Base-by-base conservation (phyloP, 2,113 vertebrate genomes). In the Globicephala melas region DNA sequence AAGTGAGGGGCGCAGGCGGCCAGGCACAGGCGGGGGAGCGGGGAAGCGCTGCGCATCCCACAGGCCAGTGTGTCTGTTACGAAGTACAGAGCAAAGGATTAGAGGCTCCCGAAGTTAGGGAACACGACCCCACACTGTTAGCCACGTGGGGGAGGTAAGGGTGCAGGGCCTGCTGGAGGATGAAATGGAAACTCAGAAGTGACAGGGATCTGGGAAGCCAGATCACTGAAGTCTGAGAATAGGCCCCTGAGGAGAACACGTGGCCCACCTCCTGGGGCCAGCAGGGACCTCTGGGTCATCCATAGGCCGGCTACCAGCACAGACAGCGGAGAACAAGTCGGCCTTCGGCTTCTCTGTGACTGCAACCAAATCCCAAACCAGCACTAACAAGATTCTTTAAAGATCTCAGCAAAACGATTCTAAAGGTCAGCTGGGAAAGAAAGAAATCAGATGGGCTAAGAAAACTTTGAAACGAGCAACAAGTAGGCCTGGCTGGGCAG, bases 41-140 rank as follows among this genome's bases (percentile, higher is more conserved):
- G 28, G 28, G 12, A 60, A 6, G 33, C 2, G 50, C 20, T 28
- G 36, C 70, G 25, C 1, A 0, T 2, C 31, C 67, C 2, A 0
- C 10, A 28, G 65, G 38, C 67, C 76, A 36, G 23, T 2, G 4
- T 3, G 1, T 6, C 3, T 5, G 53, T 7, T 38, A 79, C n/a
- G 5, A 58, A 18, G 36, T 1, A 31, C 21, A 47, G 73, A 47
- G 33, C 18, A 0, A 21, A 6, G 8, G 25, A 13, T 47, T 8
- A 5, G 25, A 11, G 3, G n/a, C 11, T 62, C 38, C 67, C 50
- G 15, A 5, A 15, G 5, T 17, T 7, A 82, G 53, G 7, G 68
- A 21, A 4, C 73, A 20, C 9, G n/a, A 15, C 55, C 1, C 8
- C 62, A 6, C 26, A 21, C 4, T 1, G 23, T 47, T n/a, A 21